These are phyloP conservation scores for Odontomyia ornata DNA, from an alignment of 2,888 invertebrate species.

Conservation along the genomic window DNA sequence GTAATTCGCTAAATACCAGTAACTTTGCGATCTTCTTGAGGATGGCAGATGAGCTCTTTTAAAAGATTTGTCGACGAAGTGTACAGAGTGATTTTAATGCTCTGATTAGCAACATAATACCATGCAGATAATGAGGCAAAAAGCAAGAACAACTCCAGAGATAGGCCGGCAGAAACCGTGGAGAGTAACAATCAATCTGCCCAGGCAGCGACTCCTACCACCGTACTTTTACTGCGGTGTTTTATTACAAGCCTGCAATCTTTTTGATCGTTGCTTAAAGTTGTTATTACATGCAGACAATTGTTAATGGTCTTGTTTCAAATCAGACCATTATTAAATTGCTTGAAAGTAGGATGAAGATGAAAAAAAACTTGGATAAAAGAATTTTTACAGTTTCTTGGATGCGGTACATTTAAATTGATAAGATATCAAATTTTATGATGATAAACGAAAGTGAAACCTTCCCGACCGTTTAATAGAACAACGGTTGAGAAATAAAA, in stretches of 20 bases:
- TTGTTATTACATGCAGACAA: conserved; percentile 22
- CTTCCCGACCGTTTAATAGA: no score
- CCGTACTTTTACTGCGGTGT: conserved; percentile 27
- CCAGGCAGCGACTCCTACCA: neutral
- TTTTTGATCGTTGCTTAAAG: conserved; percentile 16
- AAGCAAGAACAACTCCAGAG: neutral
- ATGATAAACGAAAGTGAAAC: no score
- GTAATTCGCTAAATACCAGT: neutral
- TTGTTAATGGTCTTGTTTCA: conserved; percentile 16
- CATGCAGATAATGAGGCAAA: conserved; percentile 23
- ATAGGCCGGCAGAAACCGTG: neutral
- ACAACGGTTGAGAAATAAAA: no score
- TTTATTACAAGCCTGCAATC: conserved; percentile 21
- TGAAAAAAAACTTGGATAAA: no score
- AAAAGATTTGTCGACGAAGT: conserved; percentile 26
- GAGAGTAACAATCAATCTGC: conserved; percentile 10
- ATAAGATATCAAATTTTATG: no score
- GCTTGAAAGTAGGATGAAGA: neutral
- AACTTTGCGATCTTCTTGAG: neutral
- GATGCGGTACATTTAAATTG: no score
- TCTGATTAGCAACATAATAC: conserved; percentile 46
- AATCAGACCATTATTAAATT: conserved; percentile 3
- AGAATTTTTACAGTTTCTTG: no score
- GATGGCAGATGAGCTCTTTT: conserved; percentile 10
- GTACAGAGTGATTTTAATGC: conserved; percentile 47